phyloP scores from a whole-genome alignment of 2,797 vertebrate species.

The Emys orbicularis region DNA sequence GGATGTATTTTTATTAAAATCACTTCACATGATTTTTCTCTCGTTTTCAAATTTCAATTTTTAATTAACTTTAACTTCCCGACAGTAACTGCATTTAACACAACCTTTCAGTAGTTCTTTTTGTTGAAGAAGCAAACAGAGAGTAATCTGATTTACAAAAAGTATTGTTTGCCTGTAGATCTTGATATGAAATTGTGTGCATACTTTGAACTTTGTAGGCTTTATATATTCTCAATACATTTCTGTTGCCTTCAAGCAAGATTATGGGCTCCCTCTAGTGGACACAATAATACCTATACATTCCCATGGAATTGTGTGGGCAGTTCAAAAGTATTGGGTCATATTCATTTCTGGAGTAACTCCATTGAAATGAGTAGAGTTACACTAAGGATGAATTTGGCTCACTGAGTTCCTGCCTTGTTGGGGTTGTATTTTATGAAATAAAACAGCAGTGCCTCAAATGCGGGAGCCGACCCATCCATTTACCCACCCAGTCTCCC shows the following conservation, averaged over 20 bases:
- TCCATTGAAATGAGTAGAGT: not conserved
- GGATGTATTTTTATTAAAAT: not conserved
- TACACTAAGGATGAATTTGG: not conserved
- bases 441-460: not conserved
- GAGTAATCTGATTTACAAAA: not conserved
- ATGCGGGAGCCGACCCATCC: rapidly evolving
- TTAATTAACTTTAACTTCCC: not conserved
- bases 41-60: not conserved
- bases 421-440: not conserved
- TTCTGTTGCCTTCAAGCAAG: conserved; percentile 2
- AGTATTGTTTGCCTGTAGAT: rapidly evolving
- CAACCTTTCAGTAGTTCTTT: not conserved
- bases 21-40: not conserved
- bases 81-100: not conserved
- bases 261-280: conserved; percentile 58
- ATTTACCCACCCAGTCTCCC: not conserved
- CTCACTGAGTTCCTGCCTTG: rapidly evolving
- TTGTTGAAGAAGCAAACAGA: not conserved
- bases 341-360: not conserved
- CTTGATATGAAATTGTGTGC: not conserved
- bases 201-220: not conserved
- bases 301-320: not conserved
- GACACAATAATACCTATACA: not conserved
- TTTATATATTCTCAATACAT: not conserved
- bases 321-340: rapidly evolving